Evolutionary conservation across 2,888 invertebrate genomes (phyloP).

Genomic region (Hydraecia micacea): DNA sequence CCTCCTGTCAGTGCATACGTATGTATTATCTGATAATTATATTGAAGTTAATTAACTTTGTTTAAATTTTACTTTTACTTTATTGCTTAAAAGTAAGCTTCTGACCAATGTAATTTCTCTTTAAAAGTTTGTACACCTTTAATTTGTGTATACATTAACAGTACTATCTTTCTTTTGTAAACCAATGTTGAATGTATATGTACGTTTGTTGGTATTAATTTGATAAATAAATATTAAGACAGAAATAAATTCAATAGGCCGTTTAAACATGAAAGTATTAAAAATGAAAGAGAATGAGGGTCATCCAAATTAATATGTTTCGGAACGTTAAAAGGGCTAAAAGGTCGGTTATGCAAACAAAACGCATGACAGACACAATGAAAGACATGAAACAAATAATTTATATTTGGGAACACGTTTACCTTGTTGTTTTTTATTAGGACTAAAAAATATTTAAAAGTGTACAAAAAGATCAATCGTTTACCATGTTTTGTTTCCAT

Average conservation of each 20-base stretch:
- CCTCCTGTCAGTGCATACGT: background rate
- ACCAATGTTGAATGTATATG: background rate
- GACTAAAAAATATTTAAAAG: constrained; percentile 11
- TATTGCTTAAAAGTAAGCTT: background rate
- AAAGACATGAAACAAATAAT: constrained; percentile 40
- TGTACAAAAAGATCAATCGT: constrained; percentile 26
- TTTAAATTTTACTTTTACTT: too few relatives aligned
- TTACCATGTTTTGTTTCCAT: constrained; percentile 39
- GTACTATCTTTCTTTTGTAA: background rate
- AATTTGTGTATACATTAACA: background rate
- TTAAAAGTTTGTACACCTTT: background rate
- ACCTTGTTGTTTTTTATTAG: constrained; percentile 24
- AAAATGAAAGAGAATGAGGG: constrained; percentile 9
- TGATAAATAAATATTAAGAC: background rate
- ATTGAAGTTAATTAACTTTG: background rate
- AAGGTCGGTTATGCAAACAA: constrained; percentile 39
- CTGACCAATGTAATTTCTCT: background rate
- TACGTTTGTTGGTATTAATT: background rate
- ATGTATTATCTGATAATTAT: background rate
- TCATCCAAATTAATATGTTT: constrained; percentile 26
- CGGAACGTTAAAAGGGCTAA: constrained; percentile 21
- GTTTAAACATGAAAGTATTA: background rate
- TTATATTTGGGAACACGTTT: constrained; percentile 29
- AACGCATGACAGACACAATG: constrained; percentile 38
- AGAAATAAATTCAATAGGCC: too few relatives aligned